Percentiles rank a stretch among this genome's conserved stretches.
Conservation (phyloP, 1,140 invertebrate species). For the Neodiprion virginianus region DNA sequence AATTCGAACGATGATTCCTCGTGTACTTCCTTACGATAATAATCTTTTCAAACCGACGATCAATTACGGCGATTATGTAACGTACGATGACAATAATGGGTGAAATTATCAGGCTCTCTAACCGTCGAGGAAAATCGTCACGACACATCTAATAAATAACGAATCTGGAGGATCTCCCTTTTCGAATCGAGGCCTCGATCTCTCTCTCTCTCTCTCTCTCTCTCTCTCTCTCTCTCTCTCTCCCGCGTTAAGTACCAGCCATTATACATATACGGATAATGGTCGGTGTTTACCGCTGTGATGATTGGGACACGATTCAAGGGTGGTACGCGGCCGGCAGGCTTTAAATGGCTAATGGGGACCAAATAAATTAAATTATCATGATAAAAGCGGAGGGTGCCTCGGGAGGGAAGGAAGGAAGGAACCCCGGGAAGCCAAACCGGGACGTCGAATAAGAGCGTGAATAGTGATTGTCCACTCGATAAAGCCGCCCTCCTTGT, state of each 20-base stretch:
- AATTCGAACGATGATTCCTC: no score
- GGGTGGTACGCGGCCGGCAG: constrained; percentile 35
- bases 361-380: constrained; percentile 61
- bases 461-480: constrained; percentile 56
- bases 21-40: no score
- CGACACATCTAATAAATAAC: no score
- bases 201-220: not conserved
- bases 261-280: constrained; percentile 39
- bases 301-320: constrained; percentile 54
- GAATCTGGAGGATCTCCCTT: not conserved
- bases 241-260: constrained; percentile 41
- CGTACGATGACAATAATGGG: no score
- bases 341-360: constrained; percentile 56
- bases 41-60: no score
- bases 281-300: constrained; percentile 51
- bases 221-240: not conserved
- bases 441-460: constrained; percentile 34
- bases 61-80: no score
- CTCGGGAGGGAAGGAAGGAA: constrained; percentile 18
- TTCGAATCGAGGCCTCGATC: not conserved
- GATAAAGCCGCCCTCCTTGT: constrained; percentile 56
- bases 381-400: constrained; percentile 49
- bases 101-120: no score
- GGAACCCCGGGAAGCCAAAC: constrained; percentile 16
- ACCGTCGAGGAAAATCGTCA: no score